These are phyloP conservation scores for Sarcophilus harrisii DNA, from an alignment of 2,797 vertebrate genomes.

Conservation along the genomic window DNA sequence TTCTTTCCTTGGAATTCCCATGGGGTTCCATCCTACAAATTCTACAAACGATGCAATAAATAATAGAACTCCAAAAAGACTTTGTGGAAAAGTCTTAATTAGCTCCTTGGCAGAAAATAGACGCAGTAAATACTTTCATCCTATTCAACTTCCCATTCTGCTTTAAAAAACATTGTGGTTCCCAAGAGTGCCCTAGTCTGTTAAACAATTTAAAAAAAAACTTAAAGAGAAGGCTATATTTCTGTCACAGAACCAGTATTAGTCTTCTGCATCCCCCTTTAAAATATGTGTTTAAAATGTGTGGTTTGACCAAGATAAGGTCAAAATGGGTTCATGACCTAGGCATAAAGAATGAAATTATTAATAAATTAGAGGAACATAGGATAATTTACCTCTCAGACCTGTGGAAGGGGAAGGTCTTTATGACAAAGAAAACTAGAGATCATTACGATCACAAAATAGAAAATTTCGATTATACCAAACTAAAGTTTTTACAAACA, in stretches of 20 bases:
- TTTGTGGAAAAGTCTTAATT: not conserved
- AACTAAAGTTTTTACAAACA: too few species aligned
- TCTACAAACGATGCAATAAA: not conserved
- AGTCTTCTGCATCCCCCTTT: not conserved
- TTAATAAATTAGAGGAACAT: too few species aligned
- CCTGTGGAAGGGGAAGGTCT: too few species aligned
- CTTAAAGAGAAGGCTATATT: not conserved
- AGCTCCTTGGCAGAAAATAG: not conserved
- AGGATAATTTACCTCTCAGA: too few species aligned
- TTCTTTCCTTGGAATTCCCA: not conserved
- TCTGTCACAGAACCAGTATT: not conserved
- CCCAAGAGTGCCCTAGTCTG: not conserved
- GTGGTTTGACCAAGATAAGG: too few species aligned
- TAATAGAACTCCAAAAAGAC: not conserved
- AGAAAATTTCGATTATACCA: too few species aligned
- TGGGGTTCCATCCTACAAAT: not conserved
- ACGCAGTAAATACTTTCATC: not conserved
- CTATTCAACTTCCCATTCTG: not conserved
- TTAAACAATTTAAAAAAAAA: not conserved
- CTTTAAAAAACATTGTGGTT: not conserved
- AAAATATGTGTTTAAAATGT: not conserved
- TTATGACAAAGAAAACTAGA: too few species aligned
- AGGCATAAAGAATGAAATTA: too few species aligned
- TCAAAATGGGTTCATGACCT: too few species aligned
- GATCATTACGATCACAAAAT: too few species aligned